Conservation (phyloP, 2,888 invertebrate genomes). For the Eulithis testata region DNA sequence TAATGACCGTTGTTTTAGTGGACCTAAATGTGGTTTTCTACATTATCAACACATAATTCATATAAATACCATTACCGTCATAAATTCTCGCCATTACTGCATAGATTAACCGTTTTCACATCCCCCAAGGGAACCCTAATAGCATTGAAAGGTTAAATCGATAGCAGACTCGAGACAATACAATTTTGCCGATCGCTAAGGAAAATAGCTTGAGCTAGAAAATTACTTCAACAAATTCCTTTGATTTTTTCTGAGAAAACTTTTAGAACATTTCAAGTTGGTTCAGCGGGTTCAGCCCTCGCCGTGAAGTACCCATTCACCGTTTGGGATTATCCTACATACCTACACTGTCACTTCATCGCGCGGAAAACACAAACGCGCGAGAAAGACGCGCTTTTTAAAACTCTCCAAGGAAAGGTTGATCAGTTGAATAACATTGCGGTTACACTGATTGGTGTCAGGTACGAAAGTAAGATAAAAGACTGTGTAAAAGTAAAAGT, state of each 20-base stretch:
- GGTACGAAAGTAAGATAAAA: too few species aligned
- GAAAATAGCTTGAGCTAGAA: slow-evolving; percentile 43
- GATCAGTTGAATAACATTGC: too few species aligned
- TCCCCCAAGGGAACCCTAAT: slow-evolving; percentile 53
- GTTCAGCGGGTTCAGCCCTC: background rate
- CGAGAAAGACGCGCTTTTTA: too few species aligned
- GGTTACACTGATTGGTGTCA: too few species aligned
- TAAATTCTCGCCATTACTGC: slow-evolving; percentile 19
- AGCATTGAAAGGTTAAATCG: slow-evolving; percentile 59
- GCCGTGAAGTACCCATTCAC: background rate
- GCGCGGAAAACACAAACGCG: too few species aligned
- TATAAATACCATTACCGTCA: slow-evolving; percentile 2
- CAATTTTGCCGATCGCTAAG: slow-evolving; percentile 55
- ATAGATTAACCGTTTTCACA: slow-evolving; percentile 31
- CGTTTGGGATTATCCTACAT: background rate
- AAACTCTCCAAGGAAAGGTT: too few species aligned
- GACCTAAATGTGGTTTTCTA: slow-evolving; percentile 2
- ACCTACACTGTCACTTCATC: too few species aligned
- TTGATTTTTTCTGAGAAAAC: slow-evolving; percentile 32
- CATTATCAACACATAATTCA: slow-evolving; percentile 10
- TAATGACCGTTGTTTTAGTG: background rate
- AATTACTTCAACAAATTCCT: slow-evolving; percentile 37
- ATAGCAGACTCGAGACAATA: slow-evolving; percentile 63
- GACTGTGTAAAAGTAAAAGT: too few species aligned
- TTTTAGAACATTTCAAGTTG: slow-evolving; percentile 15